Evolutionary conservation across 2,797 vertebrate genomes (phyloP).

Genomic region (Aplochiton taeniatus): DNA sequence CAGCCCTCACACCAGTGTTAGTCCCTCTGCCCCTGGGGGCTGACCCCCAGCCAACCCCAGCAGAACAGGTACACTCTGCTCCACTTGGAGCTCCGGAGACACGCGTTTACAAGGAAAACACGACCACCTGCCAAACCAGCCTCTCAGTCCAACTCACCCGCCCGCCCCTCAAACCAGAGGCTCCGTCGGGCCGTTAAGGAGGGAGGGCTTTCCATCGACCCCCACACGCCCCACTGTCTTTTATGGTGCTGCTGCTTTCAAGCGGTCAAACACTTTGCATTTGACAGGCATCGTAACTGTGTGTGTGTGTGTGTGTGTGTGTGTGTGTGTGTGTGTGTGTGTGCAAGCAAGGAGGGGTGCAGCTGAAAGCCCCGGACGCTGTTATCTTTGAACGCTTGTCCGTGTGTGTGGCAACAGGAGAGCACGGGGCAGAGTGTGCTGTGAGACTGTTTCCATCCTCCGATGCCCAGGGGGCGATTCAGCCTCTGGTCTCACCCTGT

Average conservation of each 20-base stretch:
- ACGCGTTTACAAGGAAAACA: conserved; percentile 76
- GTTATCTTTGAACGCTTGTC: not conserved
- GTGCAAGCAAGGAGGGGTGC: no score
- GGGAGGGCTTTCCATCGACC: conserved; percentile 68
- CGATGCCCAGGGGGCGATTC: no score
- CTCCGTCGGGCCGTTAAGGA: conserved; percentile 60
- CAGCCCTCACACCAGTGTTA: not conserved
- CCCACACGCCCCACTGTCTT: conserved; percentile 57
- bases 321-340: not conserved
- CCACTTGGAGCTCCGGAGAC: conserved; percentile 59
- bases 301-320: no score
- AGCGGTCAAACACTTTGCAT: conserved; percentile 52
- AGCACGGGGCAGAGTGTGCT: not conserved
- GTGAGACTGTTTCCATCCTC: no score
- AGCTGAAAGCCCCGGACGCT: no score
- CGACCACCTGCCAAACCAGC: conserved; percentile 54
- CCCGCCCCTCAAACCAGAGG: conserved; percentile 51
- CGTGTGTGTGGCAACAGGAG: not conserved
- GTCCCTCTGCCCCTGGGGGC: conserved; percentile 8
- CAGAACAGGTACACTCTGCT: conserved; percentile 70
- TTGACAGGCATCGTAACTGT: conserved; percentile 54
- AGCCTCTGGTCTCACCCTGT: no score
- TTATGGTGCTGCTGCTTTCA: conserved; percentile 53
- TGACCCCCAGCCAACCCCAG: conserved; percentile 26
- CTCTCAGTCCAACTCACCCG: conserved; percentile 44